Conservation (phyloP, 2,113 vertebrate species). For the Gymnarchus niloticus region DNA sequence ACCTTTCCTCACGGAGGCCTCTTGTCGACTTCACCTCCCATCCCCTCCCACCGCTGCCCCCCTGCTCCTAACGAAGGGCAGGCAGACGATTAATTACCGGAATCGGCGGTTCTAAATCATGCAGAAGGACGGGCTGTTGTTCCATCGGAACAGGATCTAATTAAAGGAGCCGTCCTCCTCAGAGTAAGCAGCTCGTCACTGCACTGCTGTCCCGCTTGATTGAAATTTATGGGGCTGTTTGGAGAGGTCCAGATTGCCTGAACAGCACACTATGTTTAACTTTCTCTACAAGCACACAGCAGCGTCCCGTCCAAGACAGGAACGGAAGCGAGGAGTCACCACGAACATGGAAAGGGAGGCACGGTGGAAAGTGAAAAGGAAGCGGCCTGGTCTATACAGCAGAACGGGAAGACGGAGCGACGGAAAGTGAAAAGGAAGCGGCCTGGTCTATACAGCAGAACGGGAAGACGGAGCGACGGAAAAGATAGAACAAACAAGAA, state of each 20-base stretch:
- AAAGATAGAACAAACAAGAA: too few relatives aligned
- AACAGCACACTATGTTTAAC: slow-evolving; percentile 25
- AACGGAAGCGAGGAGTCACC: too few relatives aligned
- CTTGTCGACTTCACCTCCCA: not conserved
- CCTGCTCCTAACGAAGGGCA: slow-evolving; percentile 55
- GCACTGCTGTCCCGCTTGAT: slow-evolving; percentile 50
- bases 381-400: too few relatives aligned
- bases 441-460: too few relatives aligned
- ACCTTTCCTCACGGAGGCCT: not conserved
- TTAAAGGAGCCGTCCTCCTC: slow-evolving; percentile 59
- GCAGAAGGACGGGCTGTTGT: slow-evolving; percentile 64
- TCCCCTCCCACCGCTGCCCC: slow-evolving; percentile 19
- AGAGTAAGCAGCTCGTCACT: slow-evolving; percentile 60
- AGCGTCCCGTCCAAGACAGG: too few relatives aligned
- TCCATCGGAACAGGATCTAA: slow-evolving; percentile 63
- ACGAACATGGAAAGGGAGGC: not conserved
- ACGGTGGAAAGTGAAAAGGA: too few relatives aligned
- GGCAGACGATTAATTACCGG: slow-evolving; percentile 58
- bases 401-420: too few relatives aligned
- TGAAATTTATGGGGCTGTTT: slow-evolving; percentile 58
- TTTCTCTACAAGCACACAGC: slow-evolving; percentile 4
- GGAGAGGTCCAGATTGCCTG: slow-evolving; percentile 16
- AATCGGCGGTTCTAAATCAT: slow-evolving; percentile 61
- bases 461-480: too few relatives aligned
- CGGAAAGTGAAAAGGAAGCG: too few relatives aligned